Conservation (phyloP, 2,888 invertebrate genomes). For the Parasteatoda lunata region DNA sequence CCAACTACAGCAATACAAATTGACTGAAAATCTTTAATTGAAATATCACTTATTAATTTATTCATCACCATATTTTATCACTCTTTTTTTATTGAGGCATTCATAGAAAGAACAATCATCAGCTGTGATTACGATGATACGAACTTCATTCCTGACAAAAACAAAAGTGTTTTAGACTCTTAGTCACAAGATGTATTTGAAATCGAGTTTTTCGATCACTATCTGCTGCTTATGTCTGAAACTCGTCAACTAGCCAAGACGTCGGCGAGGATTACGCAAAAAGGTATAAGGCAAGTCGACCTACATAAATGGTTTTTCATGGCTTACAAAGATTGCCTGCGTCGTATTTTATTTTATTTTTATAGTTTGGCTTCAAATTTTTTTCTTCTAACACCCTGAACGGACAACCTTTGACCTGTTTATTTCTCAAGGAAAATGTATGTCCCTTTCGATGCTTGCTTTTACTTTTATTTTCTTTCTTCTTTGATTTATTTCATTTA, state of each 20-base stretch:
- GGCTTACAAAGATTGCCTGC: conserved; percentile 26
- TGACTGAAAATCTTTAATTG: too few species aligned
- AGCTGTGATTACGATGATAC: too few species aligned
- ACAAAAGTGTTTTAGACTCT: too few species aligned
- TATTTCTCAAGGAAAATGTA: conserved; percentile 62
- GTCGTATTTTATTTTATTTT: conserved; percentile 13
- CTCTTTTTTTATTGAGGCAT: too few species aligned
- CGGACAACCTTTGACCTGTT: conserved; percentile 59
- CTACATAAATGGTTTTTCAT: conserved; percentile 39
- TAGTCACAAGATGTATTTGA: not conserved
- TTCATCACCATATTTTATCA: too few species aligned
- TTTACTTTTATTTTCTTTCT: not conserved
- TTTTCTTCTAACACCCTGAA: conserved; percentile 27
- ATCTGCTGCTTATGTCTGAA: not conserved
- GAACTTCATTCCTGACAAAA: too few species aligned
- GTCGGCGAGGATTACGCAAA: conserved; percentile 46
- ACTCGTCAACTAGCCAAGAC: not conserved
- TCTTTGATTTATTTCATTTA: conserved; percentile 17
- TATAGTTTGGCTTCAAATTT: conserved; percentile 17
- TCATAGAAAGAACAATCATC: too few species aligned
- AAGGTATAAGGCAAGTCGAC: conserved; percentile 34
- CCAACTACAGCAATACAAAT: too few species aligned
- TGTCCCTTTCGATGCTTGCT: conserved; percentile 15
- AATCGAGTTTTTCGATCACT: not conserved
- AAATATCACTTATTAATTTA: too few species aligned